Evolutionary conservation across 1,140 invertebrate species (phyloP), one percentile per base, ranked within the genome.

Genomic region (Druon quercuslanigerum): DNA sequence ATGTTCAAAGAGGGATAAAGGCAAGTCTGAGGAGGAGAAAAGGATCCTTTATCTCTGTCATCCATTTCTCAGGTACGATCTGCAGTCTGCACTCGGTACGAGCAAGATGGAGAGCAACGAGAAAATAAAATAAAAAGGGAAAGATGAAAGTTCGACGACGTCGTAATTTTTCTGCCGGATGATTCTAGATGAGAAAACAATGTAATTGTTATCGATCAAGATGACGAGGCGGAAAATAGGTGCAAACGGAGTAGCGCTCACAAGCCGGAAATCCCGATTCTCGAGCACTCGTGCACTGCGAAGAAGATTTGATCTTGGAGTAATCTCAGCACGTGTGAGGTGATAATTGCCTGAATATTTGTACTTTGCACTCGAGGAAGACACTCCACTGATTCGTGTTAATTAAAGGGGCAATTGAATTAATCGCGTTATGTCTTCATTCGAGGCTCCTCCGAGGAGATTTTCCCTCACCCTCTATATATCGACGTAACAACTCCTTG

Each of bases 371-470:
- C 80, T 82, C 70, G 71, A 73, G 75, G 80, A 83, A 80, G 82
- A 78, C 79, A 83, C 81, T 75, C 66, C 78, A 80, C 78, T 79
- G 77, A 81, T 78, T 82, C 81, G 78, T 75, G 80, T 86, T 88
- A 89, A 87, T 88, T 89, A 88, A 86, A 83, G 80, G 76, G 79
- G 77, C 82, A 86, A 88, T 88, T 87, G 85, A 87, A 79, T 82
- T 87, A 86, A 88, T 86, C 83, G 78, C 76, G 66, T 86, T 83
- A 82, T 79, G 74, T 79, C 78, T 83, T 86, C 79, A 74, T 81
- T 84, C 80, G 78, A 66, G 72, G 54, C 25, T 66, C 60, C 17
- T 66, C 60, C 60, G 33, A 66, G 60, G 60, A 66, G 60, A 66
- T 46, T 33, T 33, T 9, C 13, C 25, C 33, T 20, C 25, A 16